Evolutionary conservation across 2,888 invertebrate genomes (phyloP), one percentile per base, ranked within the genome.

Genomic region (Melieria picta): DNA sequence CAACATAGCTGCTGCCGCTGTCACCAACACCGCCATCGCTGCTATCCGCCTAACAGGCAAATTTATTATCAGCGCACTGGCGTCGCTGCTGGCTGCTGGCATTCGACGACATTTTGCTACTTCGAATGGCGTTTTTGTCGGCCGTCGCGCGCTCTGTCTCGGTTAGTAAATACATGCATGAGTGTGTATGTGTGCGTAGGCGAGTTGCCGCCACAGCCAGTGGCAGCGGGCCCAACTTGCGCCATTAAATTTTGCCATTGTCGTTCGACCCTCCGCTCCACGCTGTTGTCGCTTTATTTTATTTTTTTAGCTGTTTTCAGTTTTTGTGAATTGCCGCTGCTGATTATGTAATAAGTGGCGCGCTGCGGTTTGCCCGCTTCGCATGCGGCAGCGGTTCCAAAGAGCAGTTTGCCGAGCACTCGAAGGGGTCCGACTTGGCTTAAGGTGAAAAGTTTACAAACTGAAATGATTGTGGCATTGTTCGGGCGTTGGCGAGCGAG

Each of bases 71-170:
- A 76, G 77, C 69, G 76, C 65, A 73, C 30, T 30, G 30, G 30
- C 30, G 30, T 1, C 30, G 30, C 30, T 30, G 30, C 30, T 5
- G 13, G 30, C 30, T 30, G 30, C 30, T 5, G 13, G 77, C 77
- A 81, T 74, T 82, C 78, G 77, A 81, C 79, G 79, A 83, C 81
- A 80, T 76, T 81, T 81, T 77, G 74, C 76, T 80, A 80, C 80
- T 80, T 80, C 45, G 76, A 78, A 10, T 30, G 30, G 30, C 3
- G 30, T 30, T 30, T 30, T 30, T 30, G 30, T 16, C 16, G 16
- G 16, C 16, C 16, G 16, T 16, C 16, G 16, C 16, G 16, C 16
- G 16, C 16, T 16, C 16, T 16, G 16, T 2, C 30, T 30, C 30
- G 30, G 30, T 30, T 30, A 30, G 30, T 30, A 30, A 30, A 30